Evolutionary conservation across 2,888 invertebrate species (phyloP).

Genomic region (Geophilus truncorum): DNA sequence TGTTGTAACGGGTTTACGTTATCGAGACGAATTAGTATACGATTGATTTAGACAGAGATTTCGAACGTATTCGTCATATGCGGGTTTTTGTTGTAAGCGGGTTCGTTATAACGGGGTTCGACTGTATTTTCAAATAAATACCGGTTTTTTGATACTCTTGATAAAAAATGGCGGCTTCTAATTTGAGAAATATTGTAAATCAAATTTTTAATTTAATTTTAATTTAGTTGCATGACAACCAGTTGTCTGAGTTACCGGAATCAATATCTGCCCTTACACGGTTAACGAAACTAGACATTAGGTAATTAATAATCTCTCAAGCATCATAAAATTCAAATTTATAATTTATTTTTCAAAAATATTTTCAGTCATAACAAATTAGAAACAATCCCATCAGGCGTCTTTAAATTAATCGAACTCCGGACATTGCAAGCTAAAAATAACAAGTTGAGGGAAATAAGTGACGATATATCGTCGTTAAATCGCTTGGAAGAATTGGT

Average conservation of each 20-base stretch:
- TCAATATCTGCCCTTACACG: background rate
- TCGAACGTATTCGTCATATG: too few species aligned
- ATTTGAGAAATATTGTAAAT: background rate
- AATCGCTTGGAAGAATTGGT: background rate
- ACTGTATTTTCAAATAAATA: too few species aligned
- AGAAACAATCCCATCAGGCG: background rate
- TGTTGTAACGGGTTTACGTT: too few species aligned
- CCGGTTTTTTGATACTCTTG: too few species aligned
- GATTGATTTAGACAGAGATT: too few species aligned
- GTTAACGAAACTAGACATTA: background rate
- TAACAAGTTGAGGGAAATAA: background rate
- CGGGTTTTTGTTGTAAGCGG: too few species aligned
- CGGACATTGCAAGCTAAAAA: background rate
- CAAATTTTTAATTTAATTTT: background rate
- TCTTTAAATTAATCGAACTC: background rate
- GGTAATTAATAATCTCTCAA: too few species aligned
- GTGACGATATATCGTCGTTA: background rate
- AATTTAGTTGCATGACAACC: conserved; percentile 38
- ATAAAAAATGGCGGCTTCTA: too few species aligned
- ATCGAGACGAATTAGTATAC: too few species aligned
- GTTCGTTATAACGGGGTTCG: too few species aligned
- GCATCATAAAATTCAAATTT: too few species aligned
- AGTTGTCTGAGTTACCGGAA: background rate
- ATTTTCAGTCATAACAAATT: background rate
- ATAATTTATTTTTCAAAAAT: too few species aligned